Evolutionary conservation across 2,888 invertebrate genomes (phyloP).

Genomic region (Gastracanthus pulcherrimus): DNA sequence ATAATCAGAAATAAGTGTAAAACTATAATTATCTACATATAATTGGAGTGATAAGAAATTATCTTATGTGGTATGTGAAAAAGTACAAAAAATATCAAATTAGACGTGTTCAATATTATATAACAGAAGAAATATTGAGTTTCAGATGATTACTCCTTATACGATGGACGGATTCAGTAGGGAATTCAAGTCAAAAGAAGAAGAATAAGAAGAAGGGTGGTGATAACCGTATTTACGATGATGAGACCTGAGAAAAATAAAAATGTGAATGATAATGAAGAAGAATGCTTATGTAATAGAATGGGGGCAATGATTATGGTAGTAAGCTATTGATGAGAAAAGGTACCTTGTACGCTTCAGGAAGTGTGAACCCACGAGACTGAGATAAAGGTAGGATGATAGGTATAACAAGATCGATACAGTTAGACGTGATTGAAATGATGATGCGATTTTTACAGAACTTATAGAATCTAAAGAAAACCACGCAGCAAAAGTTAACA

Average conservation of each 20-base stretch:
- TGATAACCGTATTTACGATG: background rate
- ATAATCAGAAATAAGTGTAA: no score
- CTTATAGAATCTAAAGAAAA: no score
- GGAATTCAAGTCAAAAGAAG: background rate
- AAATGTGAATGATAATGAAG: background rate
- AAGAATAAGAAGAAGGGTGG: background rate
- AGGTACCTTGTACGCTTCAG: background rate
- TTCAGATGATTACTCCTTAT: background rate
- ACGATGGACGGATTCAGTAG: background rate
- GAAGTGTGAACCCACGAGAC: background rate
- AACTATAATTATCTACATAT: no score
- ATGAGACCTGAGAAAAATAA: background rate
- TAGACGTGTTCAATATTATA: no score
- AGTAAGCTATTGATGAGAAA: slow-evolving; percentile 4
- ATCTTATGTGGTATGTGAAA: no score
- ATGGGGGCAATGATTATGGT: background rate
- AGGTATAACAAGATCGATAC: background rate
- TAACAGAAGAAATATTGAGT: background rate
- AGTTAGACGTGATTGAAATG: background rate
- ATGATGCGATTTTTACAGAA: background rate
- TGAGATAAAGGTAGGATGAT: background rate
- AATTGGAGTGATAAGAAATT: no score
- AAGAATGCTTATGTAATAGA: background rate
- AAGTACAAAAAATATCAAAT: no score
- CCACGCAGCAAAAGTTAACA: no score